phyloP scores from a whole-genome alignment of 2,797 vertebrate species.

The Siniperca scherzeri region DNA sequence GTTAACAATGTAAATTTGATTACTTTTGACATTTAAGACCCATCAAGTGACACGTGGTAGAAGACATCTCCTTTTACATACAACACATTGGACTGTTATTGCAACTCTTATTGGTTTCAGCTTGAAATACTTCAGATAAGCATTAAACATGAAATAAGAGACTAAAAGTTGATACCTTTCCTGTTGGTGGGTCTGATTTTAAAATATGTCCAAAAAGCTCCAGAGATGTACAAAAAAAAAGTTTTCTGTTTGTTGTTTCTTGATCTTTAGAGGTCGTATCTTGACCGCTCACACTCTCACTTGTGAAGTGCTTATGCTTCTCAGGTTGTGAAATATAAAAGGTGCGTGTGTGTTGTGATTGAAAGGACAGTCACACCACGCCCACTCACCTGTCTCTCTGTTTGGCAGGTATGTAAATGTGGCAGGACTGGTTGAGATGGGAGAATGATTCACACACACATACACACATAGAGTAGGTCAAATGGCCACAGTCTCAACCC shows the following conservation, averaged over 20 bases:
- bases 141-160: background rate
- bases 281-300: background rate
- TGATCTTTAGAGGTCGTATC: background rate
- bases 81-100: background rate
- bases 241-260: background rate
- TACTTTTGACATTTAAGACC: background rate
- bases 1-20: background rate
- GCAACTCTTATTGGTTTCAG: background rate
- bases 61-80: background rate
- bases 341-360: background rate
- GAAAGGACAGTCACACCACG: conserved; percentile 17
- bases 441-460: background rate
- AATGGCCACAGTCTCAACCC: background rate
- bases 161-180: conserved; percentile 45
- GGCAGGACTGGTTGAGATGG: conserved; percentile 69
- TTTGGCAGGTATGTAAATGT: conserved; percentile 55
- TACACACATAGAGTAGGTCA: conserved; percentile 28
- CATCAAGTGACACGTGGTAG: background rate
- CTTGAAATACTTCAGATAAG: background rate
- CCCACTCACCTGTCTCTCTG: conserved; percentile 27
- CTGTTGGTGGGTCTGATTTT: background rate
- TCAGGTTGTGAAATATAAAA: background rate
- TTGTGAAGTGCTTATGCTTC: background rate
- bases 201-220: conserved; percentile 13
- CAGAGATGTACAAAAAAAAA: background rate